Evolutionary conservation across 1,140 invertebrate species (phyloP).

Genomic region (Penaeus vannamei): DNA sequence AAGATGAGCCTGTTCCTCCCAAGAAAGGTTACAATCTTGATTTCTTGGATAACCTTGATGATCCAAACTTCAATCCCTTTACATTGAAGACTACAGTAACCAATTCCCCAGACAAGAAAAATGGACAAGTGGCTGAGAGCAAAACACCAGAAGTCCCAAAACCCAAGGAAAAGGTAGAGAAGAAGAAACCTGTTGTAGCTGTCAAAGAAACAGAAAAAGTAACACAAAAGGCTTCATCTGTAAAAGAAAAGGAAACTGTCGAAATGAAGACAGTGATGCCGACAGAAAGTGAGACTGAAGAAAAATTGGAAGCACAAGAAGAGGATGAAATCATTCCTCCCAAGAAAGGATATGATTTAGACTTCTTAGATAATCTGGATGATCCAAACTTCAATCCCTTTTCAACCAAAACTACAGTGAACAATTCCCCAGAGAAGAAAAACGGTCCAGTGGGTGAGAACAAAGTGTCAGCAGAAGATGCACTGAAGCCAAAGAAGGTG

Average conservation of each 20-base stretch:
- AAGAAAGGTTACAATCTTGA: conserved; percentile 44
- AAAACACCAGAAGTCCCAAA: neutral
- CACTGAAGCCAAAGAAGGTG: neutral
- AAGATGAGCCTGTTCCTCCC: conserved; percentile 35
- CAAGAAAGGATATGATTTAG: conserved; percentile 22
- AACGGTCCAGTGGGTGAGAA: neutral
- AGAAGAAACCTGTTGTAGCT: neutral
- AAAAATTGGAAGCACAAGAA: neutral
- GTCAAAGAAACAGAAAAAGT: neutral
- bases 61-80: conserved; percentile 36
- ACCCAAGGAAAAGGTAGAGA: neutral
- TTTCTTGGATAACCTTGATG: conserved; percentile 23
- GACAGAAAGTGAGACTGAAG: neutral
- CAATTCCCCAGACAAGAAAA: neutral
- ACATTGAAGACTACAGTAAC: neutral
- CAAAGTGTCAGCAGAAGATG: neutral
- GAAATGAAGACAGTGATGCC: neutral
- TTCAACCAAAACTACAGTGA: conserved; percentile 45
- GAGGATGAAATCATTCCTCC: conserved; percentile 28
- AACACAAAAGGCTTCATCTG: too few species aligned
- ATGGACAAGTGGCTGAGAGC: neutral
- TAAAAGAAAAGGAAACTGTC: neutral
- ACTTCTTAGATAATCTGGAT: conserved; percentile 47
- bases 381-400: conserved; percentile 57
- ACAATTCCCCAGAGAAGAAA: neutral